These are phyloP conservation scores for Notechis scutatus DNA, from an alignment of 2,113 vertebrate genomes.

Conservation along the genomic window DNA sequence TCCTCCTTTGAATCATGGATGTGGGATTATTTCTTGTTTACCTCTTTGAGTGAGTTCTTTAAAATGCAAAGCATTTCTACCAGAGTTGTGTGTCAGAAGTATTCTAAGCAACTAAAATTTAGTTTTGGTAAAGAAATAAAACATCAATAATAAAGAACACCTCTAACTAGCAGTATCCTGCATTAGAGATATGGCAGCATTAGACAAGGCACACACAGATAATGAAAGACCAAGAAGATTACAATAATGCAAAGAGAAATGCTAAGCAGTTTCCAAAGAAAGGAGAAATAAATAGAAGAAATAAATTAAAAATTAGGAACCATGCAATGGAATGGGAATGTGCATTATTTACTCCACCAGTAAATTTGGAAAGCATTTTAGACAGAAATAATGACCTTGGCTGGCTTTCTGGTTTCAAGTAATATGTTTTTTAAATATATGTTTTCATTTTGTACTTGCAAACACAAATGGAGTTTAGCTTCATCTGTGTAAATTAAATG, in stretches of 20 bases:
- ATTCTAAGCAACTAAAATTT: not conserved
- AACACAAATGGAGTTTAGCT: not conserved
- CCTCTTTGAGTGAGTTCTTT: not conserved
- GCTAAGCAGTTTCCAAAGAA: conserved; percentile 8
- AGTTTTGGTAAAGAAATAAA: not conserved
- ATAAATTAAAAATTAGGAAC: conserved; percentile 9
- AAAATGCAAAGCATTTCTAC: not conserved
- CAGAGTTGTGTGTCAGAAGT: not conserved
- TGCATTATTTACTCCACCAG: conserved; percentile 13
- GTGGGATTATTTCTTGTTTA: not conserved
- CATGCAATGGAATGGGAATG: not conserved
- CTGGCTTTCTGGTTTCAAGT: conserved; percentile 21
- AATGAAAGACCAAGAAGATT: conserved; percentile 10
- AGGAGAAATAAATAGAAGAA: not conserved
- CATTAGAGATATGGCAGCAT: not conserved
- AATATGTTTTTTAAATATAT: conserved; percentile 21
- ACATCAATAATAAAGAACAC: not conserved
- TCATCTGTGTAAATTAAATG: not conserved
- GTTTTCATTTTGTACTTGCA: not conserved
- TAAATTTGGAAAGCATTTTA: conserved; percentile 15
- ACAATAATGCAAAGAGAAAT: not conserved
- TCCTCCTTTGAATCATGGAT: not conserved
- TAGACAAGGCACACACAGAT: conserved; percentile 9
- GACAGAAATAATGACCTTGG: conserved; percentile 35
- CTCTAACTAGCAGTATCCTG: not conserved